phyloP scores from a whole-genome alignment of 2,113 vertebrate genomes.

The Vidua chalybeata region DNA sequence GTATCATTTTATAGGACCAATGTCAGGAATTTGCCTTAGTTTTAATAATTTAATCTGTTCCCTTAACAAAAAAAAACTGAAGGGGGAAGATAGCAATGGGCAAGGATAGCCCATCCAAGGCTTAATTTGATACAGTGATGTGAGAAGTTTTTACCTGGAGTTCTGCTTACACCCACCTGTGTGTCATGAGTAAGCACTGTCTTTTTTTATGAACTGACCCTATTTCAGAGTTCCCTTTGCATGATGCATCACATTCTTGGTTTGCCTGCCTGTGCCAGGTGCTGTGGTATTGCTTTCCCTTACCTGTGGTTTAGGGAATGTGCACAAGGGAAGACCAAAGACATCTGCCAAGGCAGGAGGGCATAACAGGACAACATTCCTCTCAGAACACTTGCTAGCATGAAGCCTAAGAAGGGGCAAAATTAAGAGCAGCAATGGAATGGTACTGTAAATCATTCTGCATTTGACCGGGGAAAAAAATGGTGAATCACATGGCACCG shows the following conservation, averaged over 20 bases:
- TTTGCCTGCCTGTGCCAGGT: not conserved
- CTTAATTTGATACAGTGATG: not conserved
- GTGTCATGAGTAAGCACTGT: accelerated
- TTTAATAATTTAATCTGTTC: not conserved
- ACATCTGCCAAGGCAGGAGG: accelerated
- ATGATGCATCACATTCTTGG: accelerated
- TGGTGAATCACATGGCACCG: not conserved
- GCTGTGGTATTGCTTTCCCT: not conserved
- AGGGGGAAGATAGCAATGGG: not conserved
- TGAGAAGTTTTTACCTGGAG: not conserved
- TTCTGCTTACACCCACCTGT: not conserved
- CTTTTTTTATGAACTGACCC: not conserved
- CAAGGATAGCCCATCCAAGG: not conserved
- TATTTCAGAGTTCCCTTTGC: not conserved
- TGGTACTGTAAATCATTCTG: not conserved
- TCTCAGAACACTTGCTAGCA: not conserved
- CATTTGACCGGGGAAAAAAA: not conserved
- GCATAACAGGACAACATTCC: accelerated
- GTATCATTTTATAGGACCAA: not conserved
- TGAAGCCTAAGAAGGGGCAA: not conserved
- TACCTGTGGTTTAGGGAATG: too few species aligned
- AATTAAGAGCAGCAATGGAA: not conserved
- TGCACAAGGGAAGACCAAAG: not conserved
- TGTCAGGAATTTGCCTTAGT: not conserved
- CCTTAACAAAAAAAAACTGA: not conserved